Percentiles rank a stretch among this genome's conserved stretches.
Conservation (phyloP, 2,797 vertebrate species). For the Babyrousa celebensis region DNA sequence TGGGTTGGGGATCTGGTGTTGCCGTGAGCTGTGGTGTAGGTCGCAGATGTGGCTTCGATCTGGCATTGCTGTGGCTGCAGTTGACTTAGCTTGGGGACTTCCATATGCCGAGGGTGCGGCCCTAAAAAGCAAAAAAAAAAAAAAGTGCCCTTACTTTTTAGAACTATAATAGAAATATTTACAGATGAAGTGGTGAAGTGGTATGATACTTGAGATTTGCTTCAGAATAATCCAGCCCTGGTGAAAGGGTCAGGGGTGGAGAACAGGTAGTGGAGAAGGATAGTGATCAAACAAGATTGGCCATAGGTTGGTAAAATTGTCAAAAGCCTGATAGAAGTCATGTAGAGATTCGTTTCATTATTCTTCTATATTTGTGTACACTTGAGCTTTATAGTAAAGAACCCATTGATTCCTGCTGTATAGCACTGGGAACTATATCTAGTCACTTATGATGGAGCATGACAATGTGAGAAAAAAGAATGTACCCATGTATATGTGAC, state of each 20-base stretch:
- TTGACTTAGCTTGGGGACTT: too few relatives aligned
- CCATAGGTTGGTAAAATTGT: neutral
- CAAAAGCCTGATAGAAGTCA: neutral
- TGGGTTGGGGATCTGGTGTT: too few relatives aligned
- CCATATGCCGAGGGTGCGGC: too few relatives aligned
- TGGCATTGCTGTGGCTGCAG: too few relatives aligned
- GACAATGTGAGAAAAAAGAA: too few relatives aligned
- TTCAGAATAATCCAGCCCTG: neutral
- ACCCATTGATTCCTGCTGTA: too few relatives aligned
- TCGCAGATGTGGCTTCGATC: too few relatives aligned
- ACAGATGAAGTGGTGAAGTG: neutral
- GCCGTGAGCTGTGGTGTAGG: too few relatives aligned
- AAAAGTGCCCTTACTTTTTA: neutral
- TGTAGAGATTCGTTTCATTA: neutral
- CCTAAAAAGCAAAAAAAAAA: neutral
- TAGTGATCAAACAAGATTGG: neutral
- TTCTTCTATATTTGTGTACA: neutral
- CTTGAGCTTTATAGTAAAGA: neutral
- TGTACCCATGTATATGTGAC: too few relatives aligned
- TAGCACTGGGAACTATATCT: too few relatives aligned
- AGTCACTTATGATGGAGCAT: too few relatives aligned
- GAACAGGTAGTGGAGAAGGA: neutral
- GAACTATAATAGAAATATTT: neutral
- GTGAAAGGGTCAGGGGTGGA: neutral
- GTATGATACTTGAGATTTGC: slow-evolving; percentile 1